Base-by-base conservation (phyloP, 2,888 invertebrate genomes). In the Erebia palarica region DNA sequence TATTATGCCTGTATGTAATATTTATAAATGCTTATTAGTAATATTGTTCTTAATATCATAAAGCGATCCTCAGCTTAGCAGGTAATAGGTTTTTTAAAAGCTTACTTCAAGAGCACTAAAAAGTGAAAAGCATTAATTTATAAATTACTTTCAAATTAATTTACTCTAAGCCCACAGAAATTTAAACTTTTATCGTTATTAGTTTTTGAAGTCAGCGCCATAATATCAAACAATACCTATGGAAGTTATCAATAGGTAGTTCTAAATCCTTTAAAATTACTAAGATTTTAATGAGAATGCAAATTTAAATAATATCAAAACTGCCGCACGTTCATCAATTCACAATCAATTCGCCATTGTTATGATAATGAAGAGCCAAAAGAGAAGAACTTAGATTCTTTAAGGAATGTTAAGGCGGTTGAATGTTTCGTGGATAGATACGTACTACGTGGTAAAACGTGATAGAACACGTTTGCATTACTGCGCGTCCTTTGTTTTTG, bases 351-450 rank as follows among this genome's bases (percentile, higher is more conserved):
- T 60, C 42, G 36, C 60, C 16, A 60, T 60, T 60, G 60, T 60
- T 60, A 60, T 60, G 60, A 60, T 60, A 60, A 60, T 60, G 42
- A 60, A 27, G 3, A 60, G 36, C 60, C 60, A 60, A 60, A 60
- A 42, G n/a, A 60, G 42, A 60, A 16, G 60, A 42, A 42, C 10
- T 59, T 42, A 44, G 60, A n/a, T 42, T 42, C 42, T 42, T 42
- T 60, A 60, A 42, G 60, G 60, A 42, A 60, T n/a, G 36, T 16
- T 42, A 60, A 60, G 60, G 60, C 16, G 60, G 57, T 57, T 57
- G 57, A 57, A 57, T 21, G 11, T 57, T 18, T 9, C 21, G 18
- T 10, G 9, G 36, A 42, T 27, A 27, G 1, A 21, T 1, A 21
- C 3, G 3, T 21, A 21, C 21, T 27, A 27, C 27, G 27, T 27